Conservation (phyloP, 92 coral and sea anemone genomes). For the Blastomussa wellsi region DNA sequence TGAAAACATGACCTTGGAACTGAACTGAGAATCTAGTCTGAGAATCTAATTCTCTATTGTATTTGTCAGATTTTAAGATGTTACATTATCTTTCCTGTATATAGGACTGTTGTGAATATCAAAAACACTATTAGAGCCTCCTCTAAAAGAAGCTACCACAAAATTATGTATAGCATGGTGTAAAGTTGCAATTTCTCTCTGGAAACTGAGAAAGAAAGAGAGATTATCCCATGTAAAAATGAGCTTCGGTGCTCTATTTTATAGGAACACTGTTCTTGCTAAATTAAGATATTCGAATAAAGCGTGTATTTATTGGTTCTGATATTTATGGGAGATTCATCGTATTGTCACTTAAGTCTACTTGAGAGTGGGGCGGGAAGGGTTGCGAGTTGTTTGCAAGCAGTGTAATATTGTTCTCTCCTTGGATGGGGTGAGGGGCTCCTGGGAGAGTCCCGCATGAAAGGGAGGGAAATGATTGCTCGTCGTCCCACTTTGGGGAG, state of each 20-base stretch:
- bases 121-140: constrained; percentile 6
- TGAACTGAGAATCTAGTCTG: neutral
- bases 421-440: no score
- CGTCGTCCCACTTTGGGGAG: no score
- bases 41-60: neutral
- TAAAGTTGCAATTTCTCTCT: constrained; percentile 35
- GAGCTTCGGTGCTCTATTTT: constrained; percentile 30
- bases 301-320: constrained; percentile 49
- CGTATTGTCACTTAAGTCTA: neutral
- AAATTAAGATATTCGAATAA: constrained; percentile 38
- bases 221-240: constrained; percentile 9
- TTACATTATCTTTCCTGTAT: constrained; percentile 2
- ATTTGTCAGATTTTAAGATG: neutral
- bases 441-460: no score
- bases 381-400: no score
- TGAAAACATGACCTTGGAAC: neutral
- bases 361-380: no score
- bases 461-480: no score
- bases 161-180: constrained; percentile 35
- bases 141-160: neutral
- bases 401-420: no score
- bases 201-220: neutral
- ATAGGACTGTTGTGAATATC: constrained; percentile 29
- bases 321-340: neutral
- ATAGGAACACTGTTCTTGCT: constrained; percentile 30